phyloP scores from a whole-genome alignment of 2,888 invertebrate genomes.

The Mythimna loreyi region DNA sequence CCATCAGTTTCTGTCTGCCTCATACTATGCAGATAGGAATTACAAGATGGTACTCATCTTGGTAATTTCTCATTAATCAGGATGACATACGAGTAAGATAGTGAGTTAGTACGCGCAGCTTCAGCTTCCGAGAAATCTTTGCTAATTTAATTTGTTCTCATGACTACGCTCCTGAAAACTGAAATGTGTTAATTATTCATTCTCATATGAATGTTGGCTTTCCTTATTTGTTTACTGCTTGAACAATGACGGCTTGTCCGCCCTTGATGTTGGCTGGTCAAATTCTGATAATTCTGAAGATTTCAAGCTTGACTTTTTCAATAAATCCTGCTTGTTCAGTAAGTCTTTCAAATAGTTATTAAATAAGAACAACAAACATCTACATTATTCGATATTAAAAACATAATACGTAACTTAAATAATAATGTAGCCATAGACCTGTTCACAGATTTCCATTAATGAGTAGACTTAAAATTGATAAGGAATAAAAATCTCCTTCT shows the following conservation, averaged over 20 bases:
- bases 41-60: slow-evolving; percentile 1
- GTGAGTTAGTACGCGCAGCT: slow-evolving; percentile 16
- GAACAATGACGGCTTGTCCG: not conserved
- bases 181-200: slow-evolving; percentile 38
- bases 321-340: not conserved
- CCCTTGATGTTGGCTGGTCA: not conserved
- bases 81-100: slow-evolving; percentile 27
- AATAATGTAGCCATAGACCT: too few relatives aligned
- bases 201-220: slow-evolving; percentile 23
- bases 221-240: slow-evolving; percentile 23
- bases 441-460: too few relatives aligned
- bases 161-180: slow-evolving; percentile 29
- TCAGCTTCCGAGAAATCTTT: slow-evolving; percentile 44
- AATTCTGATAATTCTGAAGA: slow-evolving; percentile 8
- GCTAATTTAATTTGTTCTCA: slow-evolving; percentile 16
- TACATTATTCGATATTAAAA: too few relatives aligned
- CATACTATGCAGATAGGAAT: slow-evolving; percentile 19
- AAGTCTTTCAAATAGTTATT: not conserved
- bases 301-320: not conserved
- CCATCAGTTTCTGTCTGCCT: too few relatives aligned
- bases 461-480: too few relatives aligned
- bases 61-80: too few relatives aligned
- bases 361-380: too few relatives aligned
- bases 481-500: too few relatives aligned
- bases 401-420: too few relatives aligned